phyloP scores from a whole-genome alignment of 2,797 vertebrate genomes.

The Xerus rutilus region DNA sequence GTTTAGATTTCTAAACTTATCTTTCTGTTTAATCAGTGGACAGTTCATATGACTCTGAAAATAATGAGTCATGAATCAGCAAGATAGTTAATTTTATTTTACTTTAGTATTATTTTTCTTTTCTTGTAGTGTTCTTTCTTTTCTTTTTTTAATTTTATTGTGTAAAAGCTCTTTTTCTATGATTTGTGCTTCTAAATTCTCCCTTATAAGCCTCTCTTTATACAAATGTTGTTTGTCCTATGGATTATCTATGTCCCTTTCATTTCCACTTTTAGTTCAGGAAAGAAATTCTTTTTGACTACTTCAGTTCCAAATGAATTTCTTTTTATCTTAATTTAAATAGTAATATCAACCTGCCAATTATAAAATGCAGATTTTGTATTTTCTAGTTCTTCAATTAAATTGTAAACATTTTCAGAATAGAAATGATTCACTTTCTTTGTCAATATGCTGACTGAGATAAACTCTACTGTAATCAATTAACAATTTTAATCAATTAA shows the following conservation, averaged over 20 bases:
- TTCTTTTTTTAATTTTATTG: neutral
- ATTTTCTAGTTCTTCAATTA: neutral
- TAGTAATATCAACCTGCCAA: neutral
- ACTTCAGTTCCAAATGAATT: neutral
- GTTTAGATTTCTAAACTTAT: neutral
- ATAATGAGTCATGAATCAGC: neutral
- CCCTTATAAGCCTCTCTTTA: neutral
- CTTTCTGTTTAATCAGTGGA: neutral
- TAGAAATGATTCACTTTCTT: neutral
- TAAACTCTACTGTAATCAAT: neutral
- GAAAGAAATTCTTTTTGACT: neutral
- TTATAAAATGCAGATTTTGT: neutral
- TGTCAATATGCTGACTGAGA: neutral
- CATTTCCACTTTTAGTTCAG: neutral
- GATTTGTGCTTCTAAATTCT: neutral
- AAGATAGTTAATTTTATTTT: conserved; percentile 14
- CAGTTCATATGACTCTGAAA: neutral
- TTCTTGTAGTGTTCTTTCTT: neutral
- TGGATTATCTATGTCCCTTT: neutral
- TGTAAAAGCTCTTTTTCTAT: neutral
- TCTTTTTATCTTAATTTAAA: neutral
- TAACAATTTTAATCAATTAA: neutral
- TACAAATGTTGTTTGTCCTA: neutral
- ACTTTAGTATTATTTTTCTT: neutral
- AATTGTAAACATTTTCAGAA: neutral